A percentile compares a stretch with the other conserved stretches of the same genome.
Conservation (phyloP, 1,140 invertebrate species). For the Camponotus pennsylvanicus region DNA sequence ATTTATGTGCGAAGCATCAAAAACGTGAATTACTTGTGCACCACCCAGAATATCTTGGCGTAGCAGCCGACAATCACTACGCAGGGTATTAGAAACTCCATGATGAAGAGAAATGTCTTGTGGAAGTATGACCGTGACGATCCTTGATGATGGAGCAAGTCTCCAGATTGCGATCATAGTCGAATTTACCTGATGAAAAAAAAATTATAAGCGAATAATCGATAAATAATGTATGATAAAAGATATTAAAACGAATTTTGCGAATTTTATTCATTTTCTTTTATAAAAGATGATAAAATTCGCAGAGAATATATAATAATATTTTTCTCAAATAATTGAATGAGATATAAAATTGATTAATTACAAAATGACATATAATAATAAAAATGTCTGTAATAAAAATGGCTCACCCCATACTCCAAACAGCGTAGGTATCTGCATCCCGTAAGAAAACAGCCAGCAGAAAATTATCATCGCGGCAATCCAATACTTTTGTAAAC, state of each 20-base stretch:
- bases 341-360: too few relatives aligned
- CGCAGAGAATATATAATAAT: not conserved
- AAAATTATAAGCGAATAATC: not conserved
- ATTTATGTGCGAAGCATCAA: not conserved
- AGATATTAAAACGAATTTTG: not conserved
- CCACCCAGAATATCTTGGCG: constrained; percentile 95
- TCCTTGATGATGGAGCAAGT: constrained; percentile 94
- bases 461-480: constrained; percentile 93
- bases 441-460: constrained; percentile 94
- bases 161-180: constrained; percentile 91
- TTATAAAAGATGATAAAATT: not conserved
- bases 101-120: constrained; percentile 94
- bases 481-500: constrained; percentile 93
- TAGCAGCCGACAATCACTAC: constrained; percentile 95
- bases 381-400: not conserved
- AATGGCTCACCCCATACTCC: constrained; percentile 91
- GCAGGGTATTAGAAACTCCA: constrained; percentile 94
- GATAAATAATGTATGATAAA: not conserved
- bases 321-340: constrained; percentile 5
- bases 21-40: constrained; percentile 89
- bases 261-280: not conserved
- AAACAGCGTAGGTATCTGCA: constrained; percentile 93
- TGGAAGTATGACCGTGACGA: constrained; percentile 89
- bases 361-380: not conserved
- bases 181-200: constrained; percentile 89